Evolutionary conservation across 2,888 invertebrate species (phyloP).

Genomic region (Cosmopolites sordidus): DNA sequence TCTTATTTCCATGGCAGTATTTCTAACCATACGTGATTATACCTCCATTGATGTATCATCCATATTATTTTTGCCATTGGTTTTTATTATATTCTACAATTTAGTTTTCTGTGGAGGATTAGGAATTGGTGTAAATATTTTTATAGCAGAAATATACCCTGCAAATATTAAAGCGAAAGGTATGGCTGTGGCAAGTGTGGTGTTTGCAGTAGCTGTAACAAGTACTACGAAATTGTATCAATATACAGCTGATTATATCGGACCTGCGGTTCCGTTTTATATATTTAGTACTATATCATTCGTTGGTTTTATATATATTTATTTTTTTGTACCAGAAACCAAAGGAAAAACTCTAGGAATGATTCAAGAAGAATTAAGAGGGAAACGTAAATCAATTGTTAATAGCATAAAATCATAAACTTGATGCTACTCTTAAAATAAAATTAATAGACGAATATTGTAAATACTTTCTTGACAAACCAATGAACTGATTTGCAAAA

Average conservation of each 20-base stretch:
- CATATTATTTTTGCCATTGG: constrained; percentile 35
- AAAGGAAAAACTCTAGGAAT: constrained; percentile 35
- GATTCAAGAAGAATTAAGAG: constrained; percentile 34
- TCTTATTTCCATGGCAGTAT: neutral
- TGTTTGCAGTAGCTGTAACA: constrained; percentile 29
- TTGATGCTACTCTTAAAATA: too few relatives aligned
- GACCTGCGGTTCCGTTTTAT: constrained; percentile 35
- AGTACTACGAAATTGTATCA: constrained; percentile 36
- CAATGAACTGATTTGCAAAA: too few relatives aligned
- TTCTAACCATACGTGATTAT: constrained; percentile 23
- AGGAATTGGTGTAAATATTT: constrained; percentile 24
- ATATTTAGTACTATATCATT: constrained; percentile 31
- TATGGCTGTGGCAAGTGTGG: constrained; percentile 32
- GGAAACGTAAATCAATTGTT: constrained; percentile 3
- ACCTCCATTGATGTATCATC: constrained; percentile 29
- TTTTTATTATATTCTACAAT: constrained; percentile 35
- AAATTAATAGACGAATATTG: too few relatives aligned
- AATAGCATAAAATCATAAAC: too few relatives aligned
- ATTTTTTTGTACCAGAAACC: constrained; percentile 38
- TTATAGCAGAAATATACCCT: neutral
- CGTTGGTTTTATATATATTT: constrained; percentile 34
- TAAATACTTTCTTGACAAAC: too few relatives aligned
- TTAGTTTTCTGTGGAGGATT: constrained; percentile 34
- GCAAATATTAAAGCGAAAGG: constrained; percentile 35
- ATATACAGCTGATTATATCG: constrained; percentile 31